Evolutionary conservation across 2,113 vertebrate species (phyloP).

Genomic region (Microcebus ravelobensis): DNA sequence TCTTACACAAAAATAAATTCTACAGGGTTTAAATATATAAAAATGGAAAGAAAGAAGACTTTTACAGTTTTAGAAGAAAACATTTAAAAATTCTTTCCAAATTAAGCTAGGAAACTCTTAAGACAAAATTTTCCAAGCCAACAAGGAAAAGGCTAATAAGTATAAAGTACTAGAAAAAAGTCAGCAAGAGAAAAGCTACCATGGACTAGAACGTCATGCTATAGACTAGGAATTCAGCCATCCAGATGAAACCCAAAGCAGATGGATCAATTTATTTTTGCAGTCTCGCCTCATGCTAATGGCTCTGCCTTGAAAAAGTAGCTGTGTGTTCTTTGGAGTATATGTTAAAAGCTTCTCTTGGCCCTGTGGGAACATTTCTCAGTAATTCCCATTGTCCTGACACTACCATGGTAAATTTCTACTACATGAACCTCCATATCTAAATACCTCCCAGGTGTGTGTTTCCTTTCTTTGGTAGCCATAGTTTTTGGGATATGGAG

Average conservation of each 20-base stretch:
- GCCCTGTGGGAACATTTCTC: not conserved
- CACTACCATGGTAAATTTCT: not conserved
- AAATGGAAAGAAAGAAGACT: not conserved
- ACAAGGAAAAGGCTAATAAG: not conserved
- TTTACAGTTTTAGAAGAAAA: constrained; percentile 25
- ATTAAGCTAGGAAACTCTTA: constrained; percentile 4
- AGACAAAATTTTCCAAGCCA: constrained; percentile 9
- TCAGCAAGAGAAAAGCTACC: not conserved
- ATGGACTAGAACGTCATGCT: not conserved
- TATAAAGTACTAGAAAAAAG: not conserved
- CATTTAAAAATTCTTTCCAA: constrained; percentile 23
- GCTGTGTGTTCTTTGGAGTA: not conserved
- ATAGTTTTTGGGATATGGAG: not conserved
- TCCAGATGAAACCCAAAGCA: not conserved
- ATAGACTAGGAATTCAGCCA: not conserved
- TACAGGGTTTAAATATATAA: not conserved
- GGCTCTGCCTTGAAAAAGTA: not conserved
- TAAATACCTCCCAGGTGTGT: not conserved
- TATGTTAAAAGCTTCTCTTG: not conserved
- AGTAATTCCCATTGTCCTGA: not conserved
- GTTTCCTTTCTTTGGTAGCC: not conserved
- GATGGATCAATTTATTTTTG: not conserved
- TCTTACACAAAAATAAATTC: not conserved
- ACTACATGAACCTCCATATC: not conserved
- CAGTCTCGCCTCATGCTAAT: not conserved